phyloP scores from a whole-genome alignment of 2,888 invertebrate species.

The Trissolcus brochymenae region DNA sequence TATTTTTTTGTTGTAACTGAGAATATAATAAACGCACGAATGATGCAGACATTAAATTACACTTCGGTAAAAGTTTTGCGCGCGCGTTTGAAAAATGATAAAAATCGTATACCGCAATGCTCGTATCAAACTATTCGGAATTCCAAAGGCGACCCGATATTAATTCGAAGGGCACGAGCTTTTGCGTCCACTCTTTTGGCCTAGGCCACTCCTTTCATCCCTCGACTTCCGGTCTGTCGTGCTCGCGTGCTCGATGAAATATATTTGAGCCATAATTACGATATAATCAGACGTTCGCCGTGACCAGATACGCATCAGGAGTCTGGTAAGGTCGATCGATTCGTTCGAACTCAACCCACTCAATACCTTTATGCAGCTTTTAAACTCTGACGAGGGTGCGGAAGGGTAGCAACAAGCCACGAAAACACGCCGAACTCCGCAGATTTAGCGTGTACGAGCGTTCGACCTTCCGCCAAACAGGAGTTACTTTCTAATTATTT shows the following conservation, averaged over 20 bases:
- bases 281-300: conserved; percentile 71
- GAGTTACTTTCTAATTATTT: conserved; percentile 75
- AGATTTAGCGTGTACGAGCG: conserved; percentile 54
- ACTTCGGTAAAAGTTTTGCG: not conserved
- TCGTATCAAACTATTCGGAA: conserved; percentile 46
- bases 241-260: conserved; percentile 72
- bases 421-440: conserved; percentile 56
- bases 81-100: not conserved
- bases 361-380: conserved; percentile 56
- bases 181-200: conserved; percentile 58
- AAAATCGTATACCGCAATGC: not conserved
- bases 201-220: conserved; percentile 17
- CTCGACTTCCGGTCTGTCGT: conserved; percentile 46
- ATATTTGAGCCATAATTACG: conserved; percentile 74
- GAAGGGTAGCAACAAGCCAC: conserved; percentile 58
- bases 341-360: conserved; percentile 58
- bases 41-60: not conserved
- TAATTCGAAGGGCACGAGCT: conserved; percentile 64
- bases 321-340: conserved; percentile 68
- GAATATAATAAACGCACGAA: not conserved
- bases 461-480: conserved; percentile 62
- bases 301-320: conserved; percentile 70
- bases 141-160: conserved; percentile 55
- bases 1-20: too few relatives aligned
- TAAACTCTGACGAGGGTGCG: conserved; percentile 60